These are phyloP conservation scores for Gorilla gorilla DNA, from an alignment of 2,113 vertebrate species.

Conservation along the genomic window DNA sequence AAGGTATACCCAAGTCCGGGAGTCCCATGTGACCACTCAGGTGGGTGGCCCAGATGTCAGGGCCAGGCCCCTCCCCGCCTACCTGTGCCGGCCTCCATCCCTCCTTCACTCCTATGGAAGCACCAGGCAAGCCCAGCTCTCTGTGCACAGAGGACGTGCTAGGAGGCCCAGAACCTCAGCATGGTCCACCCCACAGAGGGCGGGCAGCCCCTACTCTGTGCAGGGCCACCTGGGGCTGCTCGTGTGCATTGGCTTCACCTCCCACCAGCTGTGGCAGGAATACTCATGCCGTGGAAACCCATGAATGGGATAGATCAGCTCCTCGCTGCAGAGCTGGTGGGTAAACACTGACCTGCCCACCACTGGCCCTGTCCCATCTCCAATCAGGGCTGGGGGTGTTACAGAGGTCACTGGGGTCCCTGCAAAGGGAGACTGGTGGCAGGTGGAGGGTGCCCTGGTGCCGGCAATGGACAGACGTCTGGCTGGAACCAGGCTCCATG, in stretches of 20 bases:
- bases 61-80: fast-evolving
- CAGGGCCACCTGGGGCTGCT: neutral
- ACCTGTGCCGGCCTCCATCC: neutral
- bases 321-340: no score
- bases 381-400: neutral
- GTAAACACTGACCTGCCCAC: fast-evolving
- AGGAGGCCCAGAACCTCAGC: no score
- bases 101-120: neutral
- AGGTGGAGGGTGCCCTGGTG: no score
- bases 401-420: no score
- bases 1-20: no score
- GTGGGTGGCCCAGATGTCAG: no score
- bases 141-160: neutral
- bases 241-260: neutral
- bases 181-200: neutral
- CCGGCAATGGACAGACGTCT: neutral
- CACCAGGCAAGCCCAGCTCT: neutral
- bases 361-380: neutral
- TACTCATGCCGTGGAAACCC: no score
- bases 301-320: neutral
- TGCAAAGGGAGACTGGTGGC: neutral
- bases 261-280: neutral
- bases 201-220: neutral
- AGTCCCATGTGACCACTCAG: neutral
- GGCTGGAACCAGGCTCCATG: neutral